These are phyloP conservation scores for Agrotis ipsilon DNA, from an alignment of 2,888 invertebrate species.

Conservation along the genomic window DNA sequence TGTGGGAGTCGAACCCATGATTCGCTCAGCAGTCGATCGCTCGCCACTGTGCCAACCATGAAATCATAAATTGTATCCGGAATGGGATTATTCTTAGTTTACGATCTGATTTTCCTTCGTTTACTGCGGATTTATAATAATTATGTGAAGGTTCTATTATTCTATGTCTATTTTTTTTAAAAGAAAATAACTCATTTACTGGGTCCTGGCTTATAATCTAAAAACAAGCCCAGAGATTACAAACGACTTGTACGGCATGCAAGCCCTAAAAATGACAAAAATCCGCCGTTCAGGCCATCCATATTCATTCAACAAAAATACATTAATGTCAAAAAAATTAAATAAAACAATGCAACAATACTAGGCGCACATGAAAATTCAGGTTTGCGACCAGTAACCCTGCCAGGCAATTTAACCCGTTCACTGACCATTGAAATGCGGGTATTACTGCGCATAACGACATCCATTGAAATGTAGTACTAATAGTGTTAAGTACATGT, in stretches of 20 bases:
- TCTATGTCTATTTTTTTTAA: not conserved
- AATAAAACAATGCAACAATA: slow-evolving; percentile 4
- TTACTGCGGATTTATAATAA: too few species aligned
- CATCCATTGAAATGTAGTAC: slow-evolving; percentile 31
- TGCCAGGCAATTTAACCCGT: slow-evolving; percentile 47
- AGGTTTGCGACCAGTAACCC: slow-evolving; percentile 29
- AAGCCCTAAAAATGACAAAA: not conserved
- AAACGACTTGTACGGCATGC: not conserved
- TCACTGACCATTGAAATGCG: slow-evolving; percentile 48
- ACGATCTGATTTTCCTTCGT: not conserved
- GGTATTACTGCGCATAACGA: slow-evolving; percentile 39
- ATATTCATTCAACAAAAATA: slow-evolving; percentile 1
- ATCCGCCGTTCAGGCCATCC: not conserved
- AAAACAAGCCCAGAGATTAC: not conserved
- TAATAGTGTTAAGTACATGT: slow-evolving; percentile 36
- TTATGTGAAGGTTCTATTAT: too few species aligned
- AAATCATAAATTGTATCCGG: too few species aligned
- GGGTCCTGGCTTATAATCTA: not conserved
- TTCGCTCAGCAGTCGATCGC: too few species aligned
- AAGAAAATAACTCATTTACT: not conserved
- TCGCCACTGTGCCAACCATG: too few species aligned
- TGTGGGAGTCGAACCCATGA: too few species aligned
- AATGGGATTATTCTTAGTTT: not conserved
- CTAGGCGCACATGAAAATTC: not conserved
- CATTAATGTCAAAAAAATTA: not conserved